Evolutionary conservation across 2,113 vertebrate genomes (phyloP), one percentile per base, ranked within the genome.

Genomic region (Apaloderma vittatum): DNA sequence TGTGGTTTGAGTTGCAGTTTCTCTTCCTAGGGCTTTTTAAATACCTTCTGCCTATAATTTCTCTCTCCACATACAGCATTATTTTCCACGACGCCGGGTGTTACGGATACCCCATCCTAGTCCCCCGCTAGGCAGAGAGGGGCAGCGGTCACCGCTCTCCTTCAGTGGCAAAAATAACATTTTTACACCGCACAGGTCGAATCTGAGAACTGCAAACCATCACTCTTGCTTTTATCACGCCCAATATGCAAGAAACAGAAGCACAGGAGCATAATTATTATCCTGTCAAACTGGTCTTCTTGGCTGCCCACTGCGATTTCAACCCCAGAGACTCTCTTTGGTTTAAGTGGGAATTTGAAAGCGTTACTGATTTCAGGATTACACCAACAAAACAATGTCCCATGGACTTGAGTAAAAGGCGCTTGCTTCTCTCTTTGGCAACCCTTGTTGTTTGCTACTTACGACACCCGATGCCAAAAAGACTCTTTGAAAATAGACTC

Each of bases 401-500:
- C 4, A 55, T 17, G 51, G 3, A 21, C 6, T n/a, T 36, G 19
- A 17, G 4, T 7, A 18, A 80, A 86, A 29, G 30, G 40, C 40
- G n/a, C 16, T 92, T 16, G 0, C 16, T 29, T 26, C 24, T 51
- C 30, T 19, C 48, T 10, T 30, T 20, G 45, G 21, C 81, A 89
- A 83, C 12, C 29, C 49, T 65, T 77, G 8, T 36, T 4, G 18
- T 84, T 51, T 52, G 34, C 29, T 37, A 5, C 20, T 15, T 32
- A 18, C 4, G n/a, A 52, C 5, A 37, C 18, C 52, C 54, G 89
- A 24, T 5, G 17, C 11, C 49, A 65, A 20, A 81, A 78, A 29
- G 5, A 40, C 7, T n/a, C 8, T 9, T 30, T 72, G 21, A 45
- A 43, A 54, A 48, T 1, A 10, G 1, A 16, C 12, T 3, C 4